These are phyloP conservation scores for Leptobrachium leishanense DNA, from an alignment of 2,113 vertebrate genomes.

Conservation along the genomic window DNA sequence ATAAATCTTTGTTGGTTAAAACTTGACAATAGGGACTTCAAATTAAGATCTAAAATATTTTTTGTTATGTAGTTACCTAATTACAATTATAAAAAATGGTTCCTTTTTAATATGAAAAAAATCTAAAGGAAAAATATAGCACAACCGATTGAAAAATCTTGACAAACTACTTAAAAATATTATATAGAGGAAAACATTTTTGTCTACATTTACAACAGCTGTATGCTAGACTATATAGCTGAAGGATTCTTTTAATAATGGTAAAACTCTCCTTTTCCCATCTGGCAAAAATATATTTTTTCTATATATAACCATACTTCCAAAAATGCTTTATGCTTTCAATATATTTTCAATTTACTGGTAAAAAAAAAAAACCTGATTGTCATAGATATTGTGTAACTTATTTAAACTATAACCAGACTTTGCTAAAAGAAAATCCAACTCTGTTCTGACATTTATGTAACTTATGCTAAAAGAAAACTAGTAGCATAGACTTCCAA, in stretches of 20 bases:
- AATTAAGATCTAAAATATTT: no score
- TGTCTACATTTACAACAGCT: conserved; percentile 30
- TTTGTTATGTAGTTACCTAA: no score
- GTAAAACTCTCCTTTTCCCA: conserved; percentile 35
- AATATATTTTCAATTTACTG: conserved; percentile 61
- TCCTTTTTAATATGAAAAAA: no score
- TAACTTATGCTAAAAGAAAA: not conserved
- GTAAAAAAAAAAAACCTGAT: conserved; percentile 50
- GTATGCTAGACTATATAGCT: conserved; percentile 13
- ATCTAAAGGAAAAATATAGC: no score
- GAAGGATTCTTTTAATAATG: conserved; percentile 20
- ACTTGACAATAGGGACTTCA: no score
- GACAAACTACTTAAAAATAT: not conserved
- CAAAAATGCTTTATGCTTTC: conserved; percentile 60
- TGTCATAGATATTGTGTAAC: conserved; percentile 56
- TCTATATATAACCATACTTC: conserved; percentile 50
- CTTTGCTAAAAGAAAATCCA: conserved; percentile 55
- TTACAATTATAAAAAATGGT: no score
- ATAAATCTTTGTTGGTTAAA: no score
- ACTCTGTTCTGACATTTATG: conserved; percentile 42
- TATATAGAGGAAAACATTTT: not conserved
- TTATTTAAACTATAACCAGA: conserved; percentile 54
- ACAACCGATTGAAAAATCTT: not conserved
- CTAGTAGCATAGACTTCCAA: not conserved
- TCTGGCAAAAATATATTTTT: conserved; percentile 38